Conservation (phyloP, 2,888 invertebrate species). For the Agrochola lychnidis region DNA sequence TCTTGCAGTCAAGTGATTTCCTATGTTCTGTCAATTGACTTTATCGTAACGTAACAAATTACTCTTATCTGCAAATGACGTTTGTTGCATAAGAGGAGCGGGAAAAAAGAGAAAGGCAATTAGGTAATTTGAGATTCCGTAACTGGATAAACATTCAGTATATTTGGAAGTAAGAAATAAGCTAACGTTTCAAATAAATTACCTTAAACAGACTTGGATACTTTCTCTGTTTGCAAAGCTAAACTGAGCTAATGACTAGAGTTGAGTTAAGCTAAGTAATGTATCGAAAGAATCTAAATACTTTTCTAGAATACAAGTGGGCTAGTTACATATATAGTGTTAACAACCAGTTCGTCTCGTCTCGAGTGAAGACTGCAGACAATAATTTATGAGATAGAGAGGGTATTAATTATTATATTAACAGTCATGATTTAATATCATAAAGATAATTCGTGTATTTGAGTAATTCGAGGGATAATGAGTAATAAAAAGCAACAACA, state of each 20-base stretch:
- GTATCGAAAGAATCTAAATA: constrained; percentile 50
- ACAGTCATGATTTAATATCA: background rate
- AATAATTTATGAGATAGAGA: constrained; percentile 1
- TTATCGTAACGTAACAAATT: constrained; percentile 62
- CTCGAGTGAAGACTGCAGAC: constrained; percentile 8
- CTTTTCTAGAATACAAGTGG: constrained; percentile 45
- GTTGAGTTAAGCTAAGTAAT: constrained; percentile 33
- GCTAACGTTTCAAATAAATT: constrained; percentile 54
- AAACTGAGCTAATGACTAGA: constrained; percentile 36
- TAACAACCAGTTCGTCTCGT: constrained; percentile 3
- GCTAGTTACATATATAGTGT: constrained; percentile 26
- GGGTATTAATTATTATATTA: background rate
- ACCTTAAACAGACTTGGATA: constrained; percentile 34
- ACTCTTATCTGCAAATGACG: constrained; percentile 61
- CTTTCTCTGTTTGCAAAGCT: constrained; percentile 54
- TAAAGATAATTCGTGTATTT: background rate
- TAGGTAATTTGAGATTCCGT: constrained; percentile 60
- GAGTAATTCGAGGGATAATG: background rate
- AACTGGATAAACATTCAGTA: constrained; percentile 58
- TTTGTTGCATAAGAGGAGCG: constrained; percentile 62
- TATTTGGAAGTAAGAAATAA: constrained; percentile 57
- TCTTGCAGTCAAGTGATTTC: constrained; percentile 48
- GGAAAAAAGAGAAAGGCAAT: constrained; percentile 67
- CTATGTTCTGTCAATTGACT: constrained; percentile 63
- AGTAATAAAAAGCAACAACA: background rate